Evolutionary conservation across 53 echinoderm and acorn worm genomes (phyloP).

Genomic region (Echinometra lucunter): DNA sequence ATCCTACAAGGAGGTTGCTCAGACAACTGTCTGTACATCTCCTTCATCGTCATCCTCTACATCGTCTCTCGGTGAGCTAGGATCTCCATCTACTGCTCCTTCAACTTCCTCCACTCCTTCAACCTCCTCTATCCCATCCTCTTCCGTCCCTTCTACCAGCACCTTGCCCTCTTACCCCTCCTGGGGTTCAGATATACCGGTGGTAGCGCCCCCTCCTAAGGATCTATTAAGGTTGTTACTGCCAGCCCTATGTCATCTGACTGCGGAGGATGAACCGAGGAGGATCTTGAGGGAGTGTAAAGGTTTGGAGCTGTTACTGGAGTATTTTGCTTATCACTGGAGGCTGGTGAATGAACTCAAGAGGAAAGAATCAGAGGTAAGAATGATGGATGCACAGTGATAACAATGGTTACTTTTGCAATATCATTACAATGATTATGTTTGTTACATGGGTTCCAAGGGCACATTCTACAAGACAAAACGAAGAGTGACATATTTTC

Average conservation of each 20-base stretch:
- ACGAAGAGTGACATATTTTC: too few relatives aligned
- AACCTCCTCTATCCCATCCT: not conserved
- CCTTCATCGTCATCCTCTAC: conserved; percentile 44
- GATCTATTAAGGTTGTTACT: conserved; percentile 88
- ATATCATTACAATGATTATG: too few relatives aligned
- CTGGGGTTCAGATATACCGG: not conserved
- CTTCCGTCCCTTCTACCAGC: conserved; percentile 17
- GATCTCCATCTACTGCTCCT: not conserved
- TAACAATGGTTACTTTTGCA: too few relatives aligned
- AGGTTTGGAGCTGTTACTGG: conserved; percentile 78
- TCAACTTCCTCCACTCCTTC: conserved; percentile 35
- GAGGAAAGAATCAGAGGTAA: conserved; percentile 77
- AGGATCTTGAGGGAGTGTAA: conserved; percentile 76
- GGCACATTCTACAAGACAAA: too few relatives aligned
- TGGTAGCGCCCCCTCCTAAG: conserved; percentile 25
- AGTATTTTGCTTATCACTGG: conserved; percentile 90
- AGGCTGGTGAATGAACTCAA: conserved; percentile 61
- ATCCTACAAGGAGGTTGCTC: conserved; percentile 66
- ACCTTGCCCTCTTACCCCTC: not conserved
- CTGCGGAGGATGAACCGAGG: conserved; percentile 85
- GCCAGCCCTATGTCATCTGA: conserved; percentile 93
- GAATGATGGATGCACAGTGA: not conserved
- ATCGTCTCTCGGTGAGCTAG: not conserved
- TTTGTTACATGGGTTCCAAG: too few relatives aligned
- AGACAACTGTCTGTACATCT: conserved; percentile 32